Percentiles rank a stretch among this genome's conserved stretches.
Conservation (phyloP, 2,113 vertebrate species). For the Platichthys stellatus region DNA sequence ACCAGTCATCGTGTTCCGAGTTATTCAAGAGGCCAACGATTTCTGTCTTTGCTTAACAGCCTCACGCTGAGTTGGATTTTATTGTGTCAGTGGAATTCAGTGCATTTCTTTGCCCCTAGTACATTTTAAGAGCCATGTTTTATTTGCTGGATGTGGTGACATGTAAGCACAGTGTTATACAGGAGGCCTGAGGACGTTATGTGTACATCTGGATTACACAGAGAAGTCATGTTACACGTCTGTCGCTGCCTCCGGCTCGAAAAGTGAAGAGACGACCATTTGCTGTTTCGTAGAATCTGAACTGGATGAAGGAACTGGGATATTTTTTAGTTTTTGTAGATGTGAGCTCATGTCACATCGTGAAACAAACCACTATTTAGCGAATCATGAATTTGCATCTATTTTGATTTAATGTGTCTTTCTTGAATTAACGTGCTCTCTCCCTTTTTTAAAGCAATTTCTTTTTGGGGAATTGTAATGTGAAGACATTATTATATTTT, state of each 20-base stretch:
- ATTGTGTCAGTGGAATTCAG: not conserved
- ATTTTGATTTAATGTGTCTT: slow-evolving; percentile 57
- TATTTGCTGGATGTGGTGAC: slow-evolving; percentile 15
- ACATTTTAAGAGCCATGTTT: slow-evolving; percentile 32
- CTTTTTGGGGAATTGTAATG: slow-evolving; percentile 44
- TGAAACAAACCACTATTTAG: slow-evolving; percentile 39
- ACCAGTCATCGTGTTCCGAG: not conserved
- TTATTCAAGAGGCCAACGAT: not conserved
- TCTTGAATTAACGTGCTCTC: slow-evolving; percentile 48
- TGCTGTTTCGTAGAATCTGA: slow-evolving; percentile 12
- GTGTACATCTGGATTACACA: slow-evolving; percentile 31
- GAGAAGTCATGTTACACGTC: slow-evolving; percentile 12
- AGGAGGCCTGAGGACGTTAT: not conserved
- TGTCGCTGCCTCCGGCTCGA: not conserved
- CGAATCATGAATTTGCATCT: slow-evolving; percentile 50
- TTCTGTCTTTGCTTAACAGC: not conserved
- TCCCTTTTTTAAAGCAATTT: slow-evolving; percentile 44
- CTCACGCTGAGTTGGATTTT: slow-evolving; percentile 3
- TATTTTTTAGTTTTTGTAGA: slow-evolving; percentile 1
- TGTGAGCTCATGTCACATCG: slow-evolving; percentile 15
- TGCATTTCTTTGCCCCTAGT: not conserved
- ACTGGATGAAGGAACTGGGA: slow-evolving; percentile 42
- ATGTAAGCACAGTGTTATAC: not conserved
- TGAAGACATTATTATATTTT: slow-evolving; percentile 19
- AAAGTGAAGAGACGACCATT: not conserved